These are phyloP conservation scores for Ciconia maguari DNA, from an alignment of 2,113 vertebrate genomes.

Conservation along the genomic window DNA sequence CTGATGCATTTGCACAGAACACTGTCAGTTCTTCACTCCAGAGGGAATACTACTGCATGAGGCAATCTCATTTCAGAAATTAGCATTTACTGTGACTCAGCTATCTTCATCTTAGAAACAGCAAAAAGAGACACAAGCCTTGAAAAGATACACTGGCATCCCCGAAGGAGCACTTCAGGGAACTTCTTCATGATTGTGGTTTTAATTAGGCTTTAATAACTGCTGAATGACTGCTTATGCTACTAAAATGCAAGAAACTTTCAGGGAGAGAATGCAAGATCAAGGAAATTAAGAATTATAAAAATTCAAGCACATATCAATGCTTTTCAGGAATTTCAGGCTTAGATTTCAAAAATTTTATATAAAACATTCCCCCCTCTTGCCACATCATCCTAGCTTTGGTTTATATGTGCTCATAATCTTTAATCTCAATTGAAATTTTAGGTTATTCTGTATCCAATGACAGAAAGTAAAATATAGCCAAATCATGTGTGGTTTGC, in stretches of 20 bases:
- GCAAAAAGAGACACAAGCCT: conserved; percentile 1
- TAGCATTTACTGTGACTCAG: conserved; percentile 46
- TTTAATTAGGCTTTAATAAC: conserved; percentile 33
- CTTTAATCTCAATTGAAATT: background rate
- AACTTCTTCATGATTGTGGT: background rate
- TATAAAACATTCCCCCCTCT: background rate
- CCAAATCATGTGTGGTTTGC: background rate
- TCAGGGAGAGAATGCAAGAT: background rate
- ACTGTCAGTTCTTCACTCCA: background rate
- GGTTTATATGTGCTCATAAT: background rate
- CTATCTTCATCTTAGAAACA: conserved; percentile 4
- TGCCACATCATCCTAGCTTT: background rate
- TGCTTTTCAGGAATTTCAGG: background rate
- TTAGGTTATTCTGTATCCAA: background rate
- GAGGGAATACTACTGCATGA: background rate
- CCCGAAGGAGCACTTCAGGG: background rate
- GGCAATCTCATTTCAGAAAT: conserved; percentile 34
- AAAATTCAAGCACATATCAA: background rate
- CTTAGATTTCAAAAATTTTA: background rate
- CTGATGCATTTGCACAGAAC: background rate
- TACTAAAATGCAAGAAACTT: background rate
- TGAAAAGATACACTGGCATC: background rate
- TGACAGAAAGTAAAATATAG: background rate
- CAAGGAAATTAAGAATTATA: background rate
- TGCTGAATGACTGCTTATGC: background rate